Evolutionary conservation across 2,113 vertebrate species (phyloP), one percentile per base, ranked within the genome.

Genomic region (Athene cunicularia): DNA sequence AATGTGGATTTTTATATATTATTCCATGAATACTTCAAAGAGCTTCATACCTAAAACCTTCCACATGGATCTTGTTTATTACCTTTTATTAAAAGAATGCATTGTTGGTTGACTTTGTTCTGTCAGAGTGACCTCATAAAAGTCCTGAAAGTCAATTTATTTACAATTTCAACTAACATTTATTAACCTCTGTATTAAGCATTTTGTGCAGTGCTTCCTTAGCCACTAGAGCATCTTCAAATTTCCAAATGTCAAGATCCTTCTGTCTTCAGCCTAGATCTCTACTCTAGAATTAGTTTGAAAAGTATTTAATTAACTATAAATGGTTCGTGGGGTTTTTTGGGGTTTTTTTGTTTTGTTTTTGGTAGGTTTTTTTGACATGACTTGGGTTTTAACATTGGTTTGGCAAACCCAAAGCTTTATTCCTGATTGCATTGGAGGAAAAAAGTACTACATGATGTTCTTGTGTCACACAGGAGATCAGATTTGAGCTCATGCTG

Each of bases 291-390:
- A 85, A 53, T 71, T 33, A 58, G 8, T 39, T 39, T 66, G 49
- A 49, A 77, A 70, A 92, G 17, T 13, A 60, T 72, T 93, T 70
- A 41, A 43, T 68, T 47, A 8, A 10, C 33, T 67, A 39, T 47
- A 86, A 64, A 68, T 14, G 45, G 52, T 33, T 79, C 8, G n/a
- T n/a, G n/a, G n/a, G n/a, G n/a, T n/a, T n/a, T n/a, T n/a, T n/a
- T n/a, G n/a, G n/a, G n/a, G n/a, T 33, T 35, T 62, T 63, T 15
- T 15, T 0, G 75, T 64, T 27, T 2, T 1, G 0, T 2, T n/a
- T 20, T 30, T n/a, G n/a, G n/a, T n/a, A n/a, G n/a, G n/a, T n/a
- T n/a, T 13, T 74, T 66, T 72, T 53, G 30, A 53, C 23, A n/a
- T 33, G 23, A 64, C 64, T 96, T 43, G 18, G 30, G 11, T 16